Evolutionary conservation across 2,888 invertebrate genomes (phyloP), one percentile per base, ranked within the genome.

Genomic region (Danaus chrysippus): DNA sequence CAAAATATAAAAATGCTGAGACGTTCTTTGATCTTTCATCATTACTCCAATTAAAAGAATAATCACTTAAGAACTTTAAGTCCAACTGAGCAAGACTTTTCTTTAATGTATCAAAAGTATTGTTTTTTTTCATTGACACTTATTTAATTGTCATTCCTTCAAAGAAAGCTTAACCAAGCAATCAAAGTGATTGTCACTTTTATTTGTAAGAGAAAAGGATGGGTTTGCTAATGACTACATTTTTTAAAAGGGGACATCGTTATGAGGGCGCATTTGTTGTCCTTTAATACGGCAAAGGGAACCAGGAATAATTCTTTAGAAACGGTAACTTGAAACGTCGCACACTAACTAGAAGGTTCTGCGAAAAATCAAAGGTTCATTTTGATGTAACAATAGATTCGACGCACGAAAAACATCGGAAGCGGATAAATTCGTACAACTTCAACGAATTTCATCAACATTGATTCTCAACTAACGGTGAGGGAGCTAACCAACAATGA

Each of bases 391-490:
- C 61, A 66, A 63, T 54, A 54, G 56, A 53, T 44, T 54, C 56
- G n/a, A 49, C 54, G 44, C 58, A 49, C 56, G 44, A 58, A 59
- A 63, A 66, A 63, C 58, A 59, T 61, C 41, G 19, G 15, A 55
- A 59, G 42, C 52, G 42, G 43, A 46, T 55, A 63, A 58, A 61
- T 61, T 57, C 57, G 52, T 55, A 59, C 61, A 63, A 64, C 57
- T 62, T 46, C 46, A 57, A 54, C 52, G 61, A 56, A 64, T 66
- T 67, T 62, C 65, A 63, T 67, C 61, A 67, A 65, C 64, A 61
- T 41, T 66, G 59, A 64, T 64, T 66, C 62, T 60, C 69, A 68
- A 73, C 76, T 78, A 74, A 81, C 82, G 80, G 79, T 78, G 79
- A 58, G 58, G 58, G 58, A 58, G 56, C 57, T 61, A 59, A 68